These are phyloP conservation scores for Eremobia ochroleuca DNA, from an alignment of 2,888 invertebrate species.

Conservation along the genomic window DNA sequence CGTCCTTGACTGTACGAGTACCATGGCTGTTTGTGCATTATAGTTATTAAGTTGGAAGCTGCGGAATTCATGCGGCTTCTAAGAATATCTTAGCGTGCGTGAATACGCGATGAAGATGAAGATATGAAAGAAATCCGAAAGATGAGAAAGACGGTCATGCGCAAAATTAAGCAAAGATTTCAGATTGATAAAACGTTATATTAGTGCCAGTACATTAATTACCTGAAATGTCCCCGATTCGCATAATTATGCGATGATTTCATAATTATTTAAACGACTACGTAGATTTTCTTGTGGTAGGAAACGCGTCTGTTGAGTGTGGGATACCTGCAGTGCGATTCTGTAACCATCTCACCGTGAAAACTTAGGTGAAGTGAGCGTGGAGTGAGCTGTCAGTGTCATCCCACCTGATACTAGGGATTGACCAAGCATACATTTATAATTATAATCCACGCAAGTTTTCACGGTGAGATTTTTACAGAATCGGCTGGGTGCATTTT, in stretches of 20 bases:
- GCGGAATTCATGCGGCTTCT: constrained; percentile 19
- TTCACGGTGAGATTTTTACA: no score
- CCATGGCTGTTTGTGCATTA: constrained; percentile 8
- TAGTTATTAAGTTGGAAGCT: constrained; percentile 16
- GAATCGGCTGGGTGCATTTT: neutral
- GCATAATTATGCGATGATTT: neutral
- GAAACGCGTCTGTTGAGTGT: neutral
- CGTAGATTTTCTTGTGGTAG: neutral
- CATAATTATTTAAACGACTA: neutral
- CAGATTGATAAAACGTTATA: neutral
- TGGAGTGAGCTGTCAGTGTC: no score
- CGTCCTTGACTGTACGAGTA: neutral
- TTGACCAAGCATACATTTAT: no score
- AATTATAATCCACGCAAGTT: no score
- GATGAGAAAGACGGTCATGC: constrained; percentile 28
- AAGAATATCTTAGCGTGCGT: constrained; percentile 19
- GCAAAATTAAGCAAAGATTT: constrained; percentile 32
- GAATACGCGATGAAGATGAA: constrained; percentile 11
- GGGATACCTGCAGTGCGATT: no score
- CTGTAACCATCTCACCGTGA: no score
- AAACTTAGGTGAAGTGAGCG: no score
- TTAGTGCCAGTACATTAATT: constrained; percentile 16
- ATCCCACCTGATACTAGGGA: no score
- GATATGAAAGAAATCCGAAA: constrained; percentile 20
- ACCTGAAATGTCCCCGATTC: neutral